Evolutionary conservation across 2,888 invertebrate genomes (phyloP), one percentile per base, ranked within the genome.

Genomic region (Patella ulyssiponensis): DNA sequence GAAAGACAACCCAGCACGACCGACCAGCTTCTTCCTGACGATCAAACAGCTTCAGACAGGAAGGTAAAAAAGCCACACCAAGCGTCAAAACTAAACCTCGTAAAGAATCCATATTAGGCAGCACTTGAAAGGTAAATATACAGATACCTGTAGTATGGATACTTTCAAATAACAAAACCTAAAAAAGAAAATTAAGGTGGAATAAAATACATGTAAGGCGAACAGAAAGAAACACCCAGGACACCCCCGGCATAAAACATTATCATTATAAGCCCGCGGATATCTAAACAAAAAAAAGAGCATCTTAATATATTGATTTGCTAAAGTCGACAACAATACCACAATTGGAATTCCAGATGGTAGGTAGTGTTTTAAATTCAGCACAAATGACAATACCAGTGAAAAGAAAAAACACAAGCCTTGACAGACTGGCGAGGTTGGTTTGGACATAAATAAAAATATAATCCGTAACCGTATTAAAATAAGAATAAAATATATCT

Each of bases 11-110:
- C 72, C 83, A 77, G 27, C 82, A 77, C 75, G 80, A 83, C 14
- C 85, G 76, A 12, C 86, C 85, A 0, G 73, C 78, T 44, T 85
- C 81, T 5, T 77, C 75, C 73, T 86, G 83, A 17, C 78, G 79
- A 79, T 87, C 88, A 75, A 88, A 86, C 53, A 87, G 78, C 78
- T 87, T 86, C 1, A 87, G 71, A 17, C 87, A 52, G 17, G 95
- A 96, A 2, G 99, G 99, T 69, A 98, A 93, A 86, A 98, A 95
- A 91, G 98, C 98, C 76, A 98, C 94, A 88, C 98, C 98, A 91
- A 98, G 98, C 51, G 98, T 98, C 83, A 99, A 93, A 97, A 98
- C 98, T 58, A 97, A 96, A 69, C 97, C 98, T 91, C 97, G 96
- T 77, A 98, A 95, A 7, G 97, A 96, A 92, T 99, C 98, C 85